These are phyloP conservation scores for Oriolus oriolus DNA, from an alignment of 2,113 vertebrate species.

Conservation along the genomic window DNA sequence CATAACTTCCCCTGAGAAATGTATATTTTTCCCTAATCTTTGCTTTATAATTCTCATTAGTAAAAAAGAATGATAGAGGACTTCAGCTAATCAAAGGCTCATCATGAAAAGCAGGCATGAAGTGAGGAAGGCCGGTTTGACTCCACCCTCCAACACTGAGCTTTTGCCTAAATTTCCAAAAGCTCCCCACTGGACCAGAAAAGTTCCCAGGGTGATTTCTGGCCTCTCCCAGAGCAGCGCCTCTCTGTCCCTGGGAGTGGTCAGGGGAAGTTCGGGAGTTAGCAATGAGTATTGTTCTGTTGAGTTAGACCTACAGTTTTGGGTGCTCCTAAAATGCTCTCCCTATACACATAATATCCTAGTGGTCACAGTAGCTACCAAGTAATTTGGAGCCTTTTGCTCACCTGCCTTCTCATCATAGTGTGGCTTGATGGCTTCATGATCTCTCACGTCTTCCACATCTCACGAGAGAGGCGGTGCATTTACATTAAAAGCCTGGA, in stretches of 20 bases:
- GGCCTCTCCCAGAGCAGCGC: background rate
- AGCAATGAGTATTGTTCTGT: background rate
- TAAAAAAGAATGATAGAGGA: background rate
- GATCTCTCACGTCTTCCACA: background rate
- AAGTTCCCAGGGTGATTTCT: background rate
- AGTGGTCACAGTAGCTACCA: background rate
- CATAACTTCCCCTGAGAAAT: background rate
- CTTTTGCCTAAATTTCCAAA: background rate
- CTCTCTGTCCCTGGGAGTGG: background rate
- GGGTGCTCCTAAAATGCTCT: background rate
- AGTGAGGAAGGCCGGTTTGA: background rate
- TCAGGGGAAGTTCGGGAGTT: background rate
- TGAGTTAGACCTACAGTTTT: background rate
- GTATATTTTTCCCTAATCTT: background rate
- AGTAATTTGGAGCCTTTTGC: background rate
- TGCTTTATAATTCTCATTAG: background rate
- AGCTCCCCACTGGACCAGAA: background rate
- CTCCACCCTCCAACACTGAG: background rate
- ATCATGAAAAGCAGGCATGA: background rate
- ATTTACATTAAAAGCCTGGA: background rate
- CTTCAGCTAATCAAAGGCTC: background rate
- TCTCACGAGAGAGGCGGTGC: background rate
- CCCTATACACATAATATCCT: background rate
- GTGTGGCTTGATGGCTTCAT: background rate
- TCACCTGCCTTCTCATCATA: background rate